Conservation (phyloP, 92 coral and sea anemone species). For the Parazoanthus swiftii region DNA sequence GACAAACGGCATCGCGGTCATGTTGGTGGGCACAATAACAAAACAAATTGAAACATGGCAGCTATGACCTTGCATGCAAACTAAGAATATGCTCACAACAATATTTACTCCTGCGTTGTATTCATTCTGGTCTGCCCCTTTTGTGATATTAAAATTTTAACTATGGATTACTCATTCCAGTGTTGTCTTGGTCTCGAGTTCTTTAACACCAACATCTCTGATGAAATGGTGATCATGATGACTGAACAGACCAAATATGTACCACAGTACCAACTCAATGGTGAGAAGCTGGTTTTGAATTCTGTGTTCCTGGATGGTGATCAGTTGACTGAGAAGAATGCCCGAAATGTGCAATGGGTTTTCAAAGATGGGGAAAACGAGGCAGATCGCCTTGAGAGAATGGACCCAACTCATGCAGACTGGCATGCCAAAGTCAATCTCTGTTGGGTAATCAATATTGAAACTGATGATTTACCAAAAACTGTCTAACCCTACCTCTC, state of each 20-base stretch:
- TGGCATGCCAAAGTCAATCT: slow-evolving; percentile 19
- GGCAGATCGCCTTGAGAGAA: not conserved
- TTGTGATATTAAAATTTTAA: too few relatives aligned
- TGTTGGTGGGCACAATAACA: too few relatives aligned
- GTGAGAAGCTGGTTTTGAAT: not conserved
- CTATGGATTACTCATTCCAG: not conserved
- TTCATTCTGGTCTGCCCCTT: too few relatives aligned
- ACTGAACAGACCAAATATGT: not conserved
- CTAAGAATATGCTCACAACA: too few relatives aligned
- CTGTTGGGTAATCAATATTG: not conserved
- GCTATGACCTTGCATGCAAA: too few relatives aligned
- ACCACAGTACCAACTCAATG: not conserved
- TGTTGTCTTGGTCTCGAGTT: slow-evolving; percentile 17
- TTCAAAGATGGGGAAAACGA: not conserved
- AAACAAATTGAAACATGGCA: too few relatives aligned
- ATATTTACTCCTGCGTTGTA: too few relatives aligned
- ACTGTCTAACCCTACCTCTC: too few relatives aligned
- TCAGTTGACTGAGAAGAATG: slow-evolving; percentile 7
- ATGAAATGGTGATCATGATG: not conserved
- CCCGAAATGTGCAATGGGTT: slow-evolving; percentile 7
- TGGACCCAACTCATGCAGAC: slow-evolving; percentile 13
- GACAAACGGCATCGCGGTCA: too few relatives aligned
- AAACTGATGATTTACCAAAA: too few relatives aligned
- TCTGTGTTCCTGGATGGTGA: slow-evolving; percentile 10
- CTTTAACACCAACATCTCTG: not conserved